Percentiles rank a stretch among this genome's conserved stretches.
phyloP scores from a whole-genome alignment of 2,797 vertebrate genomes.

The Coreius guichenoti region DNA sequence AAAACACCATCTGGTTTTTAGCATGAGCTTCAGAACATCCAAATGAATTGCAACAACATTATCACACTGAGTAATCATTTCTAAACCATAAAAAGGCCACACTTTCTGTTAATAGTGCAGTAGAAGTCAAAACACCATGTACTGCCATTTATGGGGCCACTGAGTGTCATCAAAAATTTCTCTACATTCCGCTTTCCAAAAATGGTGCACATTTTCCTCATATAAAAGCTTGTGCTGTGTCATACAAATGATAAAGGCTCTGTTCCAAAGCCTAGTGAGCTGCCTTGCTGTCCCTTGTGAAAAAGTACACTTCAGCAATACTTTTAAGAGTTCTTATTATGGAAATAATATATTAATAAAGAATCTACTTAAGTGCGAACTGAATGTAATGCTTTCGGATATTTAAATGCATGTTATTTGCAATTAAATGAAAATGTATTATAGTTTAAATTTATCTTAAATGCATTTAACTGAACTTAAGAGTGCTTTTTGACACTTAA shows the following conservation, averaged over 20 bases:
- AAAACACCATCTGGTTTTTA: slow-evolving; percentile 2
- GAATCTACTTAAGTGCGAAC: background rate
- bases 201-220: background rate
- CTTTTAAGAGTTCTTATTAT: background rate
- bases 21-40: background rate
- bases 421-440: background rate
- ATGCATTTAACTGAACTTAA: background rate
- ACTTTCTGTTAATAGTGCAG: background rate
- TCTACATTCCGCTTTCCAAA: background rate
- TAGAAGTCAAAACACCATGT: background rate
- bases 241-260: background rate
- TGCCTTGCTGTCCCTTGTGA: background rate
- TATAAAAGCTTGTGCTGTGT: background rate
- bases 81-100: background rate
- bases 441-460: background rate
- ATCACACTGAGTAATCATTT: background rate
- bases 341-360: background rate
- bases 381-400: background rate
- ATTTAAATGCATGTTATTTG: background rate
- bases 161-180: background rate
- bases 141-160: background rate
- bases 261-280: background rate
- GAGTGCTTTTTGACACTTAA: too few species aligned
- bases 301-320: background rate
- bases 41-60: background rate